phyloP scores from a whole-genome alignment of 1,140 invertebrate genomes.

The Mesaphorura yosii region DNA sequence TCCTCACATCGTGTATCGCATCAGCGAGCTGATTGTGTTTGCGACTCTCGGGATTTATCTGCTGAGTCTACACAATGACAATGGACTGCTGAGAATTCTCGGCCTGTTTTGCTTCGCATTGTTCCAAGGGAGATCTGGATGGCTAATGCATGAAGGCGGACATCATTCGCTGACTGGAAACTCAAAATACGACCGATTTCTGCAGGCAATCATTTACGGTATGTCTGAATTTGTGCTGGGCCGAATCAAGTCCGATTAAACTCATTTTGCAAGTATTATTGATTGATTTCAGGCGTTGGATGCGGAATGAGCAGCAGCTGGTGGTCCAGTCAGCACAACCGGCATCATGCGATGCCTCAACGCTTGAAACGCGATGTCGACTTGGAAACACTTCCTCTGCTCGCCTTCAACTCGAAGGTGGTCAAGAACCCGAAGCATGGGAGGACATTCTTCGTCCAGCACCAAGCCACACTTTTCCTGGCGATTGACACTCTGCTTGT shows the following conservation, averaged over 20 bases:
- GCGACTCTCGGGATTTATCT: conserved; percentile 21
- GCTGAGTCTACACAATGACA: not conserved
- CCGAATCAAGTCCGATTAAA: not conserved
- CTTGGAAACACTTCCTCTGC: conserved; percentile 26
- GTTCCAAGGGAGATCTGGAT: conserved; percentile 27
- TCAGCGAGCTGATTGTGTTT: conserved; percentile 18
- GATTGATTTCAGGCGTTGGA: conserved; percentile 9
- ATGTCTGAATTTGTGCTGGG: not conserved
- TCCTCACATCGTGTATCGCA: conserved; percentile 20
- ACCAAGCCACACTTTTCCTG: conserved; percentile 26
- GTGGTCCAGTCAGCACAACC: conserved; percentile 30
- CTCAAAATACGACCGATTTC: conserved; percentile 25
- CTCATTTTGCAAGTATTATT: too few species aligned
- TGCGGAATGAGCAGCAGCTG: conserved; percentile 24
- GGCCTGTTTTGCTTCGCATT: conserved; percentile 20
- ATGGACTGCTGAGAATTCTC: conserved; percentile 1
- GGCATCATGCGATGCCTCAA: conserved; percentile 31
- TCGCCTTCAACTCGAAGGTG: conserved; percentile 28
- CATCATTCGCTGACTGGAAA: conserved; percentile 30
- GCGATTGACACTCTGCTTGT: conserved; percentile 27
- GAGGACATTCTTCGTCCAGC: conserved; percentile 27
- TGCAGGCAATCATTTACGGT: conserved; percentile 27
- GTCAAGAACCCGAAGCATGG: conserved; percentile 26
- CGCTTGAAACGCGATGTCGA: conserved; percentile 27
- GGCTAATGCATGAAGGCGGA: conserved; percentile 30